These are phyloP conservation scores for Poecile montanus DNA, from an alignment of 2,797 vertebrate species.

Conservation along the genomic window DNA sequence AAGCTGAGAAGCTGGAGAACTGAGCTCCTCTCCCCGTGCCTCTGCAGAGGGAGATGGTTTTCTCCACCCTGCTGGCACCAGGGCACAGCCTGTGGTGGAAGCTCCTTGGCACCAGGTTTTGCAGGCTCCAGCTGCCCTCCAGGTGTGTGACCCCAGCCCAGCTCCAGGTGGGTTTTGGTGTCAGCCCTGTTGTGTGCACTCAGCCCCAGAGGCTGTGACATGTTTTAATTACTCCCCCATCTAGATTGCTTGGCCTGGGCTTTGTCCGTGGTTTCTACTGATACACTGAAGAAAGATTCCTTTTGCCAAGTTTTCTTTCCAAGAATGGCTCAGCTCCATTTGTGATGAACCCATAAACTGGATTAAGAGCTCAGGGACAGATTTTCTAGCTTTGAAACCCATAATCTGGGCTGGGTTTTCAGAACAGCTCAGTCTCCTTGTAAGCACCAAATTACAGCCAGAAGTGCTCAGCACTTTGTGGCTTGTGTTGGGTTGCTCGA, in stretches of 20 bases:
- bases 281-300: neutral
- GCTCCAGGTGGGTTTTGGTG: neutral
- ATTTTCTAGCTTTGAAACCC: neutral
- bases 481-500: neutral
- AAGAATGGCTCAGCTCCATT: constrained; percentile 17
- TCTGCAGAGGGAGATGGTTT: neutral
- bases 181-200: neutral
- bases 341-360: neutral
- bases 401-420: neutral
- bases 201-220: neutral
- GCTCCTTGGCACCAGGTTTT: neutral
- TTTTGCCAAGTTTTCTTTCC: constrained; percentile 14
- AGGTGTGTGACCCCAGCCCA: neutral
- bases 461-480: neutral
- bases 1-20: neutral
- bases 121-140: neutral
- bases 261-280: neutral
- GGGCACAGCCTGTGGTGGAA: neutral
- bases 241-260: neutral
- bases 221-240: neutral
- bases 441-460: neutral
- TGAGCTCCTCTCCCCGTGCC: neutral
- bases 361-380: constrained; percentile 20
- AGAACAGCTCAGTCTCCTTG: neutral
- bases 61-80: fast-evolving